These are phyloP conservation scores for Characodon lateralis DNA, from an alignment of 2,797 vertebrate species.

Conservation along the genomic window DNA sequence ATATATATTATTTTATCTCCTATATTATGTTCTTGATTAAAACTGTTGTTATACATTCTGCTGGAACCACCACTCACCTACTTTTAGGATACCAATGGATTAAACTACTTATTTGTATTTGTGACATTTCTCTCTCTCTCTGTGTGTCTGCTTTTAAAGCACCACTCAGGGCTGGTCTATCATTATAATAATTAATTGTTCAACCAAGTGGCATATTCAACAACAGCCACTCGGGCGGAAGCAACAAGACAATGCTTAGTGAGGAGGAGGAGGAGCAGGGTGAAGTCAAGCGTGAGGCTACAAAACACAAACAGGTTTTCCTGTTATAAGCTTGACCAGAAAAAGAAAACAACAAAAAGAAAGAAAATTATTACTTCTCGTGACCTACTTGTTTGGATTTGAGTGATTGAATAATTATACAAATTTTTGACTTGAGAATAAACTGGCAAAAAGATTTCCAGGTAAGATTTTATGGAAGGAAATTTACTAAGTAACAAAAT, in stretches of 20 bases:
- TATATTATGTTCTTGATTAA: conserved; percentile 9
- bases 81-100: conserved; percentile 35
- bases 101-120: conserved; percentile 42
- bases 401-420: conserved; percentile 41
- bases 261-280: conserved; percentile 51
- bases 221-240: conserved; percentile 75
- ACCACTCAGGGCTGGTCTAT: conserved; percentile 72
- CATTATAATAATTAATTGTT: conserved; percentile 85
- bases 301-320: conserved; percentile 69
- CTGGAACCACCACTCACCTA: conserved; percentile 27
- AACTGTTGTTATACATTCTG: conserved; percentile 2
- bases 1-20: background rate
- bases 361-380: conserved; percentile 26
- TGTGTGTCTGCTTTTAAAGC: conserved; percentile 64
- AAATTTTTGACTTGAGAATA: conserved; percentile 46
- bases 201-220: conserved; percentile 79
- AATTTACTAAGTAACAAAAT: background rate
- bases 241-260: conserved; percentile 71
- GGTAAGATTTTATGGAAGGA: background rate
- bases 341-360: conserved; percentile 43
- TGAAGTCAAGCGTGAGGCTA: conserved; percentile 70
- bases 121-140: conserved; percentile 36
- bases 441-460: background rate
- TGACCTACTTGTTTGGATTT: conserved; percentile 15
- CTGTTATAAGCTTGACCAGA: conserved; percentile 61